These are phyloP conservation scores for Adelognathus sp. DNA, from an alignment of 2,888 invertebrate genomes.

Conservation along the genomic window DNA sequence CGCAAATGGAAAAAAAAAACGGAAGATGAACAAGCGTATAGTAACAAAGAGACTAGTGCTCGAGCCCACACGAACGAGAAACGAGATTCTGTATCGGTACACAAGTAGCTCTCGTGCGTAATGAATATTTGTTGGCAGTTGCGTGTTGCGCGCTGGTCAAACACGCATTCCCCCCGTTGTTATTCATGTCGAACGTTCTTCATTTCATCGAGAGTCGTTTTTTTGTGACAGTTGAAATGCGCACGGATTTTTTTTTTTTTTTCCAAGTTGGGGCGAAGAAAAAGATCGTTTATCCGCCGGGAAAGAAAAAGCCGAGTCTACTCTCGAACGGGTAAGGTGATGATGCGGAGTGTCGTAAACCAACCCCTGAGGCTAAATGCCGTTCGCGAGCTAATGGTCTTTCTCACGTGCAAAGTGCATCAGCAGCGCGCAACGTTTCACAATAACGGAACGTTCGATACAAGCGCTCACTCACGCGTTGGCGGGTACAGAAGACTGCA, in stretches of 20 bases:
- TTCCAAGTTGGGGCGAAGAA: neutral
- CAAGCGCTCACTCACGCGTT: neutral
- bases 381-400: constrained; percentile 3
- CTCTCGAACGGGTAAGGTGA: too few species aligned
- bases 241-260: too few species aligned
- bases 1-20: constrained; percentile 10
- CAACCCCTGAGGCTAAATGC: neutral
- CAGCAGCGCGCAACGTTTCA: neutral
- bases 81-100: neutral
- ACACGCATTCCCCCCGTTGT: neutral
- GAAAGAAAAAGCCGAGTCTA: neutral
- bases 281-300: neutral
- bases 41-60: neutral
- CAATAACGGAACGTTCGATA: constrained; percentile 13
- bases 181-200: neutral
- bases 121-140: constrained; percentile 26
- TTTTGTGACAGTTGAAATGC: neutral
- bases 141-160: neutral
- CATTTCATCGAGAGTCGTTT: neutral
- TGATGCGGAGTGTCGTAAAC: constrained; percentile 10
- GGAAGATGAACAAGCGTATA: constrained; percentile 34
- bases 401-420: constrained; percentile 18
- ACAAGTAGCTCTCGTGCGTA: constrained; percentile 8
- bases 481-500: constrained; percentile 18
- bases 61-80: neutral